phyloP scores from a whole-genome alignment of 2,113 vertebrate species.

The Sphaerodactylus townsendi region DNA sequence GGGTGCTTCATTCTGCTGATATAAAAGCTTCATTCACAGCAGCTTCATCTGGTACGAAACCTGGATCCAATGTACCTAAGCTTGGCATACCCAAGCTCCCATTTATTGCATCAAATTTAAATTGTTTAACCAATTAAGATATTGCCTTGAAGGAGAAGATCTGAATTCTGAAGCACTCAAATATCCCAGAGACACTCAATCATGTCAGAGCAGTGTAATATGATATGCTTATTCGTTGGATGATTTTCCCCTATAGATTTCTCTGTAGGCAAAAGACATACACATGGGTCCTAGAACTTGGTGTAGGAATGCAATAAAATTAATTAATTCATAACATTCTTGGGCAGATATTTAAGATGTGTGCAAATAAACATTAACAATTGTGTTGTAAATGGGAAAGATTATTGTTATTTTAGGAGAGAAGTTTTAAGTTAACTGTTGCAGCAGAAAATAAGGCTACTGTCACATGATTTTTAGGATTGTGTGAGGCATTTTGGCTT shows the following conservation, averaged over 20 bases:
- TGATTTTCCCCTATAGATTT: conserved; percentile 52
- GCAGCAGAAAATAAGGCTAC: neutral
- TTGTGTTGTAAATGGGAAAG: neutral
- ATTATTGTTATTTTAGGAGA: neutral
- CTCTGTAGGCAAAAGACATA: conserved; percentile 44
- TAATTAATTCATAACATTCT: conserved; percentile 39
- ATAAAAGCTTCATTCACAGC: conserved; percentile 68
- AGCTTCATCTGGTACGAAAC: conserved; percentile 43
- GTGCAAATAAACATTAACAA: neutral
- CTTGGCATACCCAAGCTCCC: conserved; percentile 49
- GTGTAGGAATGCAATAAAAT: conserved; percentile 50
- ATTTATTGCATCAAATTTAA: conserved; percentile 62
- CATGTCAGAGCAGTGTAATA: conserved; percentile 39
- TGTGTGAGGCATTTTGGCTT: neutral
- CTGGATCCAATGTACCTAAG: conserved; percentile 61
- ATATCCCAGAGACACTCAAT: conserved; percentile 52
- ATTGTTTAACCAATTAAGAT: conserved; percentile 66
- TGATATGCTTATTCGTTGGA: conserved; percentile 47
- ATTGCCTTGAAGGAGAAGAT: conserved; percentile 59
- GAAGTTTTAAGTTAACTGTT: neutral
- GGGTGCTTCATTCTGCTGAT: conserved; percentile 42
- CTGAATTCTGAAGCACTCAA: conserved; percentile 40
- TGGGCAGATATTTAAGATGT: neutral
- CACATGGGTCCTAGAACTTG: conserved; percentile 28
- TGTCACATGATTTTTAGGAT: neutral